Percentiles rank a stretch among this genome's conserved stretches.
Conservation (phyloP, 2,797 vertebrate genomes). For the Hydrolagus colliei region DNA sequence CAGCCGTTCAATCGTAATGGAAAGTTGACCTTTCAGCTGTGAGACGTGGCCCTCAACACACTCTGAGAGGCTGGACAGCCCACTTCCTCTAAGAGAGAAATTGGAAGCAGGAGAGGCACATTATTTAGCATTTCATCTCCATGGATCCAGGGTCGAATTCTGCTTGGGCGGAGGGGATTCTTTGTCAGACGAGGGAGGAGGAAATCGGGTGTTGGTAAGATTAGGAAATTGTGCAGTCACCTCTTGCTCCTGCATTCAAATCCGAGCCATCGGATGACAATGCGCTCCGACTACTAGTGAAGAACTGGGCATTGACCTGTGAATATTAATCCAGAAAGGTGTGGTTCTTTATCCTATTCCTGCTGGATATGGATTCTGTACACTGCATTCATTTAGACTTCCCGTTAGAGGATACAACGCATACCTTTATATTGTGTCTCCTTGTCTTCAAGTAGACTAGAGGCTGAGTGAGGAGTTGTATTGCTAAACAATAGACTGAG, state of each 20-base stretch:
- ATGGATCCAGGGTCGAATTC: not conserved
- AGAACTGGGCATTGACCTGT: too few relatives aligned
- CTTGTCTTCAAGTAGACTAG: not conserved
- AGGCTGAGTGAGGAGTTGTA: not conserved
- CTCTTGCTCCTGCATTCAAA: not conserved
- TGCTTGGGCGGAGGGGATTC: not conserved
- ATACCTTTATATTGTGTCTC: too few relatives aligned
- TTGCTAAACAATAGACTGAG: not conserved
- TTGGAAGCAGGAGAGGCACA: too few relatives aligned
- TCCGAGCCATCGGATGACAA: not conserved
- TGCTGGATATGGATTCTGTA: too few relatives aligned
- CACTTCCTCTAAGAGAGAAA: too few relatives aligned
- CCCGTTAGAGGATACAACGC: too few relatives aligned
- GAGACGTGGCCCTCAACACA: not conserved
- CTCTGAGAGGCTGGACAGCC: too few relatives aligned
- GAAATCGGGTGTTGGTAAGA: not conserved
- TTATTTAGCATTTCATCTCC: not conserved
- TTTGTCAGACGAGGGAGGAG: not conserved
- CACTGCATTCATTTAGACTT: too few relatives aligned
- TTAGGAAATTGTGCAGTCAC: not conserved
- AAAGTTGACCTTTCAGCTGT: not conserved
- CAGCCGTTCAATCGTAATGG: not conserved
- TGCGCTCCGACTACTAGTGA: not conserved
- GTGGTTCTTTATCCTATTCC: too few relatives aligned
- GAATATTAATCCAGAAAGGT: too few relatives aligned